Evolutionary conservation across 2,888 invertebrate species (phyloP).

Genomic region (Hylaea fasciaria): DNA sequence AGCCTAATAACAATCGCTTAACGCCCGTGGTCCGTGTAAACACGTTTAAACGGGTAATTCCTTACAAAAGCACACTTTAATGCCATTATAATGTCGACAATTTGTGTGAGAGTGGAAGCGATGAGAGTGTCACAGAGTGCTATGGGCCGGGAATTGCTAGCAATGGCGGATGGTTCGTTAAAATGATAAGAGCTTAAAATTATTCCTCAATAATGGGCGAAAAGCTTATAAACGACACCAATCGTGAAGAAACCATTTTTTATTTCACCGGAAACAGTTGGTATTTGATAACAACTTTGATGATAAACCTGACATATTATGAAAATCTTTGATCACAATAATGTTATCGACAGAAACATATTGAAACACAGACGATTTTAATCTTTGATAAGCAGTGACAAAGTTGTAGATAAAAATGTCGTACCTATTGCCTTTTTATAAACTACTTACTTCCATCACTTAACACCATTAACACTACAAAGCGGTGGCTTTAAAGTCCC

Average conservation of each 20-base stretch:
- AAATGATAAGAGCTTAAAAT: background rate
- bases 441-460: conserved; percentile 22
- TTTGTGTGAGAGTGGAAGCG: conserved; percentile 48
- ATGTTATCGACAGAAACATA: background rate
- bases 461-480: conserved; percentile 34
- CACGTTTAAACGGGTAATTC: conserved; percentile 61
- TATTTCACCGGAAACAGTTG: background rate
- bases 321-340: background rate
- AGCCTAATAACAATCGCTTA: conserved; percentile 35
- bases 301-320: background rate
- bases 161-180: conserved; percentile 1
- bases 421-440: conserved; percentile 16
- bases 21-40: conserved; percentile 62
- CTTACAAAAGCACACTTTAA: conserved; percentile 59
- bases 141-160: conserved; percentile 20
- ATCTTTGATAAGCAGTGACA: too few species aligned
- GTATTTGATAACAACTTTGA: background rate
- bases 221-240: background rate
- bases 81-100: conserved; percentile 59
- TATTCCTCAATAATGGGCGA: background rate
- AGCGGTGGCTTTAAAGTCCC: conserved; percentile 25
- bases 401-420: background rate
- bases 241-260: background rate
- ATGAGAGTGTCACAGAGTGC: conserved; percentile 27
- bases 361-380: too few species aligned